These are phyloP conservation scores for Pharmacophagus antenor DNA, from an alignment of 2,888 invertebrate genomes.

Conservation along the genomic window DNA sequence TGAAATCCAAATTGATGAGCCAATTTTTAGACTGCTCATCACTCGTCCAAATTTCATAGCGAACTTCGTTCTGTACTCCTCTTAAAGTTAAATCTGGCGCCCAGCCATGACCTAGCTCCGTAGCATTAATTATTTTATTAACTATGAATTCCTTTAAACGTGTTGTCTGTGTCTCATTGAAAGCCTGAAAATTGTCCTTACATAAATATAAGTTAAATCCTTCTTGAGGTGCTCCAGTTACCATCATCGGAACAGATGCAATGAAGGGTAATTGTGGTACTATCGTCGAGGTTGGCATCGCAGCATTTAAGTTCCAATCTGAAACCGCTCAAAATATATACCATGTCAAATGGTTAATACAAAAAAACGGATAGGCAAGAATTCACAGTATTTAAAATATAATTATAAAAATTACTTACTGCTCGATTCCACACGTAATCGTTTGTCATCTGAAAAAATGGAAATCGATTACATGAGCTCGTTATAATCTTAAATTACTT, in stretches of 20 bases:
- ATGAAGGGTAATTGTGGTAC: constrained; percentile 26
- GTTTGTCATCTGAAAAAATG: constrained; percentile 7
- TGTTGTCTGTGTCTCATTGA: constrained; percentile 48
- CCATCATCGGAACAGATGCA: constrained; percentile 35
- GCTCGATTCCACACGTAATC: neutral
- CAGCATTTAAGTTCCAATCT: constrained; percentile 50
- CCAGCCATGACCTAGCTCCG: constrained; percentile 50
- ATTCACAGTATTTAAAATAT: neutral
- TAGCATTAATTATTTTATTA: constrained; percentile 50
- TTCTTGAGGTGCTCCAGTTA: constrained; percentile 36
- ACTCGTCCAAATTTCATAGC: constrained; percentile 58
- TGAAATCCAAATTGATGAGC: constrained; percentile 60
- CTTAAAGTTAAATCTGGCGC: constrained; percentile 60
- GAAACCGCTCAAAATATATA: constrained; percentile 43
- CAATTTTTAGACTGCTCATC: constrained; percentile 58
- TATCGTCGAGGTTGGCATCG: constrained; percentile 30
- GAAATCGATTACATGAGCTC: neutral
- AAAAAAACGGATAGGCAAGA: neutral
- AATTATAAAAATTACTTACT: constrained; percentile 3
- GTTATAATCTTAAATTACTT: too few relatives aligned
- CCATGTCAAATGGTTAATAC: neutral
- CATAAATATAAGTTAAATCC: constrained; percentile 57
- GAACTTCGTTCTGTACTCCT: constrained; percentile 54
- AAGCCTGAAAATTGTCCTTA: constrained; percentile 62
- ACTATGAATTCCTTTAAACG: constrained; percentile 56